Percentiles rank a stretch among this genome's conserved stretches.
These are phyloP conservation scores for Sthenelais limicola DNA, from an alignment of 2,888 invertebrate genomes.

Conservation along the genomic window DNA sequence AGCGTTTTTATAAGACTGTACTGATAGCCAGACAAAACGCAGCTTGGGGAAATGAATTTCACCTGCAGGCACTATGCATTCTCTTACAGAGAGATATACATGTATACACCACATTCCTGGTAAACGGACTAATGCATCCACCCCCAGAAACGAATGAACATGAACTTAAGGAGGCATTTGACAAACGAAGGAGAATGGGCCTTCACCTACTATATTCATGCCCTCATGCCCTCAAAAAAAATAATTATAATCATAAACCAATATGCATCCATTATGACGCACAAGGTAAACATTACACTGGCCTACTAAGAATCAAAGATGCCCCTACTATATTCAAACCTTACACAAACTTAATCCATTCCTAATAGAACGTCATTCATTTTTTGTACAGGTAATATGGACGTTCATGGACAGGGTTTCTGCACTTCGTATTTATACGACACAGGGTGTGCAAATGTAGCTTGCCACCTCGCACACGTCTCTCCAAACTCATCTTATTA, in stretches of 20 bases:
- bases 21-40: neutral
- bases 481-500: neutral
- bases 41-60: conserved; percentile 12
- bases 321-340: neutral
- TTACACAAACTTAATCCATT: neutral
- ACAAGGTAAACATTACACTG: neutral
- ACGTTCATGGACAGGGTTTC: neutral
- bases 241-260: too few species aligned
- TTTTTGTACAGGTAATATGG: conserved; percentile 9
- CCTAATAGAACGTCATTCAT: too few species aligned
- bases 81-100: neutral
- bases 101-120: neutral
- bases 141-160: neutral
- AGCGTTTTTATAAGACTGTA: neutral
- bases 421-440: neutral
- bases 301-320: neutral
- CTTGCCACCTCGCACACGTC: neutral
- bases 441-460: neutral
- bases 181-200: neutral
- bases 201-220: neutral
- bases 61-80: neutral
- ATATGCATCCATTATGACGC: neutral
- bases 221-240: neutral
- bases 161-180: neutral
- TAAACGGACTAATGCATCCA: neutral